These are phyloP conservation scores for Gibbula magus DNA, from an alignment of 2,888 invertebrate species.

Conservation along the genomic window DNA sequence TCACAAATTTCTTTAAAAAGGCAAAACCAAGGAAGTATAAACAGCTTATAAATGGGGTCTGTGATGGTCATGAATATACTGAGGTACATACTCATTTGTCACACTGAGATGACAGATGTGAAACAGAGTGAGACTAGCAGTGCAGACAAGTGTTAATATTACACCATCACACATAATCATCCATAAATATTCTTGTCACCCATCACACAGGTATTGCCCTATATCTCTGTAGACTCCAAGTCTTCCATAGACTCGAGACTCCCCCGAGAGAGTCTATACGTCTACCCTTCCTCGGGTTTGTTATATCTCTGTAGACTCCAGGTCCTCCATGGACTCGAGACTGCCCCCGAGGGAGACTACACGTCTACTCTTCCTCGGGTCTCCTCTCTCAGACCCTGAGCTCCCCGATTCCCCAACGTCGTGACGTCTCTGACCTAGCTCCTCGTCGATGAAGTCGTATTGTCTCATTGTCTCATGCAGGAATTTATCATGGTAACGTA, in stretches of 20 bases:
- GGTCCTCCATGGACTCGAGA: background rate
- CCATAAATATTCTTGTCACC: too few relatives aligned
- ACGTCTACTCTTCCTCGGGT: background rate
- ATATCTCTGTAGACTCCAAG: background rate
- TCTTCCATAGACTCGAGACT: background rate
- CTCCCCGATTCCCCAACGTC: background rate
- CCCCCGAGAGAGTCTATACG: background rate
- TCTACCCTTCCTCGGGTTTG: background rate
- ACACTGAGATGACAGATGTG: too few relatives aligned
- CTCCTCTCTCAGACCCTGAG: background rate
- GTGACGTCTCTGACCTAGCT: background rate
- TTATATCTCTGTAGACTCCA: slow-evolving; percentile 6
- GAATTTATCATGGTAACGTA: background rate
- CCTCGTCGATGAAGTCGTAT: slow-evolving; percentile 24
- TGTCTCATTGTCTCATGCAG: background rate
- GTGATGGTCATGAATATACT: too few relatives aligned
- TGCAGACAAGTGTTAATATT: too few relatives aligned
- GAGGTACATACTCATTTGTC: too few relatives aligned
- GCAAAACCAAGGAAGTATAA: too few relatives aligned
- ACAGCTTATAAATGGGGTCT: too few relatives aligned
- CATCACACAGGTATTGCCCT: background rate
- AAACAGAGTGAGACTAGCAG: too few relatives aligned
- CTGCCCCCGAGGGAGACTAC: background rate
- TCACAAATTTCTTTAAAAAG: too few relatives aligned
- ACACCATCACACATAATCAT: too few relatives aligned